Base-by-base conservation (phyloP, 1,140 invertebrate genomes). In the Lasioglossum albipes region DNA sequence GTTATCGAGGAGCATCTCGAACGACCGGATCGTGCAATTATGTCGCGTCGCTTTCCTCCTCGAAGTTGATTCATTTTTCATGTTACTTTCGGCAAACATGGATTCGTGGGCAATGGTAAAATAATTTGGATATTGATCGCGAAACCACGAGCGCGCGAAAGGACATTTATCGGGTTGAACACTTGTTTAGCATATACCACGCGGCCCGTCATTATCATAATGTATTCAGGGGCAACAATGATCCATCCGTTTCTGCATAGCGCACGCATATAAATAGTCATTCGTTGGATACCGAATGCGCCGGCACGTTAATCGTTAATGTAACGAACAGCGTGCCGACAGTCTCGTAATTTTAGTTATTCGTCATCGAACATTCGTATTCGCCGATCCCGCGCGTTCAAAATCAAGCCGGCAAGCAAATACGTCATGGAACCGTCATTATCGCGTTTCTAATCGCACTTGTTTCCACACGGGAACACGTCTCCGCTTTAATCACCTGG, bases 101-200 rank as follows among this genome's bases (percentile, higher is more conserved):
- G 65, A 31, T 41, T 49, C 13, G 18, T 18, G 70, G 7, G 22
- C 27, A 41, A 1, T 18, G 52, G 18, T 7, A 36, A 62, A 65
- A 70, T 73, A 66, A 66, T 57, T 70, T 18, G 76, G 36, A 27
- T n/a, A 74, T 59, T 18, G 62, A 79, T 73, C 49, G 27, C 31
- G 16, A 20, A 22, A 49, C 66, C 42, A 12, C 42, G 18, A 10
- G n/a, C 13, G 5, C n/a, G n/a, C 18, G 7, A 59, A 64, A 49
- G 70, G 36, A 49, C 36, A 36, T 73, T 79, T 69, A 78, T 78
- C 57, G 54, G 49, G 7, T 62, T 31, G 45, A 65, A 27, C 69
- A 74, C 70, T 79, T 74, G 62, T 79, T 79, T 74, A 74, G 70
- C 77, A 79, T 79, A 79, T 66, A 73, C 70, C 49, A 36, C 22